Conservation (phyloP, 2,113 vertebrate genomes). For the Stictonetta naevosa region DNA sequence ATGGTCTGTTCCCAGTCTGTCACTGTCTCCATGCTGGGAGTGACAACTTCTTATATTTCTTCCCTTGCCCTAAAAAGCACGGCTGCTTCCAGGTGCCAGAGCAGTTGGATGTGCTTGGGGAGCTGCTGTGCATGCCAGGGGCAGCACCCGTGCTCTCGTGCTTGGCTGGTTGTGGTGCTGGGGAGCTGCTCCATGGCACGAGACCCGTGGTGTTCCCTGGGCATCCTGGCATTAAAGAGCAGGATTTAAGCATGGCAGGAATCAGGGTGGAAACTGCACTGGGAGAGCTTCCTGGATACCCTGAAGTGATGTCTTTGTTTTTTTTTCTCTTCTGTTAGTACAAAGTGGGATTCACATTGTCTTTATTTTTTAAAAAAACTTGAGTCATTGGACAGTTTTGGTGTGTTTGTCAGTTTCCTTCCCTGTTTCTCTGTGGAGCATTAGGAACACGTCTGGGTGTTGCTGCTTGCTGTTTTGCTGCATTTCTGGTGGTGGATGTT, state of each 20-base stretch:
- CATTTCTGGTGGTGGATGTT: neutral
- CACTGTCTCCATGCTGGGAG: neutral
- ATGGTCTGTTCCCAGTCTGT: neutral
- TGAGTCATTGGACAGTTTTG: neutral
- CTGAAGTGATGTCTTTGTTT: neutral
- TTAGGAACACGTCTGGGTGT: slow-evolving; percentile 1
- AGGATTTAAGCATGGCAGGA: neutral
- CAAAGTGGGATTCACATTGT: neutral
- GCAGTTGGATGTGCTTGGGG: accelerated
- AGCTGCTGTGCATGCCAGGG: neutral
- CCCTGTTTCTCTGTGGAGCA: neutral
- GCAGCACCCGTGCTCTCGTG: neutral
- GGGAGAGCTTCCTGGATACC: neutral
- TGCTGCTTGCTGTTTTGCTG: slow-evolving; percentile 65
- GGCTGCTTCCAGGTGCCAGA: neutral
- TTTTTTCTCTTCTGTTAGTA: neutral
- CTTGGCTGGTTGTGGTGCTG: neutral
- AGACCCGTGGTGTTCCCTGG: neutral
- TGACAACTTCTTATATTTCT: accelerated
- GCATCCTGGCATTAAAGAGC: neutral
- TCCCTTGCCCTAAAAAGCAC: neutral
- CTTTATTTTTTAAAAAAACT: neutral
- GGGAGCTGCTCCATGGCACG: neutral
- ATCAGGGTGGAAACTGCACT: neutral
- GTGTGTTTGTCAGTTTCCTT: neutral